Evolutionary conservation across 2,797 vertebrate species (phyloP).

Genomic region (Crocidura indochinensis): DNA sequence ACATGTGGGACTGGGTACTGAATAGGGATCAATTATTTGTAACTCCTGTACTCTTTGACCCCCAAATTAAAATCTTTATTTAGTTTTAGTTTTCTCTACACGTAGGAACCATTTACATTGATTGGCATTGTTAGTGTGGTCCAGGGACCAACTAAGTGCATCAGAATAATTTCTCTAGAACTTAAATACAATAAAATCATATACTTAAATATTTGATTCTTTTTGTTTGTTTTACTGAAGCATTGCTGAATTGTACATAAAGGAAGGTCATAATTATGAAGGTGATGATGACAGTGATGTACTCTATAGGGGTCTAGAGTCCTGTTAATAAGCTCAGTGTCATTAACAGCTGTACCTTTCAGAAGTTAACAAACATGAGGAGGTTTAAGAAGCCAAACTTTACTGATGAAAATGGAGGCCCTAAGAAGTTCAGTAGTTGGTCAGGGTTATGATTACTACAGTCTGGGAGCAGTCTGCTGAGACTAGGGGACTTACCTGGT

Average conservation of each 20-base stretch:
- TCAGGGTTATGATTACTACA: not conserved
- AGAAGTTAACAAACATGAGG: not conserved
- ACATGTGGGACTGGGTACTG: too few species aligned
- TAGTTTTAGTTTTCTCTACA: not conserved
- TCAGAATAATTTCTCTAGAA: not conserved
- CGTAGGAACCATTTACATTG: not conserved
- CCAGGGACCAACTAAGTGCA: not conserved
- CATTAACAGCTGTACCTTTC: conserved; percentile 40
- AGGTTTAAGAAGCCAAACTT: not conserved
- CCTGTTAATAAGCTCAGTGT: not conserved
- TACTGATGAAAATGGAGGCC: not conserved
- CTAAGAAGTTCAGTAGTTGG: not conserved
- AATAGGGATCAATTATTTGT: too few species aligned
- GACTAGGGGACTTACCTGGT: conserved; percentile 93
- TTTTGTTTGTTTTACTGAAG: conserved; percentile 7
- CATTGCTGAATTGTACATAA: conserved; percentile 34
- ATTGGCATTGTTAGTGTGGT: not conserved
- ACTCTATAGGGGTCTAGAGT: not conserved
- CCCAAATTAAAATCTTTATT: not conserved
- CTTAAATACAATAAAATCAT: not conserved
- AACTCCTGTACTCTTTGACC: too few species aligned
- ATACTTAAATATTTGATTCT: not conserved
- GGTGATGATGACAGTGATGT: conserved; percentile 18
- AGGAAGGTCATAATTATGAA: not conserved
- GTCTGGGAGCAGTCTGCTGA: not conserved